Conservation (phyloP, 1,140 invertebrate species). For the Orius insidiosus region DNA sequence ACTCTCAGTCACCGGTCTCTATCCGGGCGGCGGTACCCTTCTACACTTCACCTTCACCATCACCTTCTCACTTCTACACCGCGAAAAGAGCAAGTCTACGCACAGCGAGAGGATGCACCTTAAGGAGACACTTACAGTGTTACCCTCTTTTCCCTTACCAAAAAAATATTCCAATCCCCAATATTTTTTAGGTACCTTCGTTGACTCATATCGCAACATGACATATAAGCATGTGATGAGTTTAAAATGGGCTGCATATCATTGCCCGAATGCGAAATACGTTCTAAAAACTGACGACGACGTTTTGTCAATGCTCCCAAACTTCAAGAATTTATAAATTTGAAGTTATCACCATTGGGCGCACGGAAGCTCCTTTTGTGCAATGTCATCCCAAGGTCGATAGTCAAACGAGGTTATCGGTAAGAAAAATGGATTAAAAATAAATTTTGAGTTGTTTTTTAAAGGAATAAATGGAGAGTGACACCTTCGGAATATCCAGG, state of each 20-base stretch:
- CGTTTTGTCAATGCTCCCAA: conserved; percentile 51
- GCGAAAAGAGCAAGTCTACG: too few species aligned
- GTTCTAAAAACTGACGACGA: conserved; percentile 65
- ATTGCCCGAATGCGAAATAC: conserved; percentile 44
- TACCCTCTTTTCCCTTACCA: too few species aligned
- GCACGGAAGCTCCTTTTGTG: conserved; percentile 40
- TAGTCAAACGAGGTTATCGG: conserved; percentile 31
- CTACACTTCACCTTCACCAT: too few species aligned
- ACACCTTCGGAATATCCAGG: conserved; percentile 43
- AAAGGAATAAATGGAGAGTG: conserved; percentile 62
- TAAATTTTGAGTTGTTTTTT: conserved; percentile 21
- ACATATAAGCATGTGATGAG: conserved; percentile 75
- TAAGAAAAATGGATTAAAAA: conserved; percentile 13
- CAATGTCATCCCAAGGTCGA: conserved; percentile 27
- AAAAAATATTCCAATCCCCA: too few species aligned
- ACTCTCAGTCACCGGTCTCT: too few species aligned
- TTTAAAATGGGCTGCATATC: conserved; percentile 59
- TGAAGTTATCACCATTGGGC: conserved; percentile 36
- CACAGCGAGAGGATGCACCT: too few species aligned
- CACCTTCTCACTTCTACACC: too few species aligned
- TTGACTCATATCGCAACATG: conserved; percentile 65
- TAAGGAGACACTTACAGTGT: too few species aligned
- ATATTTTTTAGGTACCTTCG: conserved; percentile 32
- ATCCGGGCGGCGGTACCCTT: too few species aligned
- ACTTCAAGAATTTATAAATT: conserved; percentile 40